Conservation (phyloP, 2,888 invertebrate genomes). For the Lasioglossum malachurum region DNA sequence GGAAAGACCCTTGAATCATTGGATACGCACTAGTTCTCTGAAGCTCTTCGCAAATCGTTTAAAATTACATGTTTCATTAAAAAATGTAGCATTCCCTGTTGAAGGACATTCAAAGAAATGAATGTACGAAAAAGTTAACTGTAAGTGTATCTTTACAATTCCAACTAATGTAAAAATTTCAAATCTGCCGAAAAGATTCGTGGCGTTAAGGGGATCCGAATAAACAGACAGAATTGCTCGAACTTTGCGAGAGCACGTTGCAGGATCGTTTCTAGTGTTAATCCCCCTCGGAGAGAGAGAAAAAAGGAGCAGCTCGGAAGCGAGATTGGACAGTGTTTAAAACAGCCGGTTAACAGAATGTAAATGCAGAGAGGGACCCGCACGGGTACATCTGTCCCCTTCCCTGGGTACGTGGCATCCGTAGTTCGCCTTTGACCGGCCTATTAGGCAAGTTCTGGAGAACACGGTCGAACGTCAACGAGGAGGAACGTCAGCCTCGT, state of each 20-base stretch:
- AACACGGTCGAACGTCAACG: conserved; percentile 59
- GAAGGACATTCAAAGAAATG: too few species aligned
- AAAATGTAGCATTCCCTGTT: too few species aligned
- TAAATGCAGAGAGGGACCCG: not conserved
- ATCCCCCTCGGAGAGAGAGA: not conserved
- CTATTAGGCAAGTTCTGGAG: conserved; percentile 52
- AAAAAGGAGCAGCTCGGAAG: not conserved
- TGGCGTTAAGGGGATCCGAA: not conserved
- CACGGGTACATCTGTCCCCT: not conserved
- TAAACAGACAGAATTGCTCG: not conserved
- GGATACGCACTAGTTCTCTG: not conserved
- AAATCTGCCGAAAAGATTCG: not conserved
- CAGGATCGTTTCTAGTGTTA: not conserved
- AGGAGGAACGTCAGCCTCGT: conserved; percentile 58
- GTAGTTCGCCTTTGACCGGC: conserved; percentile 35
- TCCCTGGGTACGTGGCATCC: conserved; percentile 21
- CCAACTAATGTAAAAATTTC: not conserved
- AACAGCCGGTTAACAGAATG: conserved; percentile 12
- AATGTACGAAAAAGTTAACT: too few species aligned
- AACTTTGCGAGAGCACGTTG: not conserved
- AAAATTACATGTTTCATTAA: not conserved
- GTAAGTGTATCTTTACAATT: not conserved
- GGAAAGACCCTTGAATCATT: not conserved
- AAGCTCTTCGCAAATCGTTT: too few species aligned
- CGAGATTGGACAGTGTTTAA: conserved; percentile 5